Percentiles rank a stretch among this genome's conserved stretches.
These are phyloP conservation scores for Cabera pusaria DNA, from an alignment of 2,888 invertebrate genomes.

Conservation along the genomic window DNA sequence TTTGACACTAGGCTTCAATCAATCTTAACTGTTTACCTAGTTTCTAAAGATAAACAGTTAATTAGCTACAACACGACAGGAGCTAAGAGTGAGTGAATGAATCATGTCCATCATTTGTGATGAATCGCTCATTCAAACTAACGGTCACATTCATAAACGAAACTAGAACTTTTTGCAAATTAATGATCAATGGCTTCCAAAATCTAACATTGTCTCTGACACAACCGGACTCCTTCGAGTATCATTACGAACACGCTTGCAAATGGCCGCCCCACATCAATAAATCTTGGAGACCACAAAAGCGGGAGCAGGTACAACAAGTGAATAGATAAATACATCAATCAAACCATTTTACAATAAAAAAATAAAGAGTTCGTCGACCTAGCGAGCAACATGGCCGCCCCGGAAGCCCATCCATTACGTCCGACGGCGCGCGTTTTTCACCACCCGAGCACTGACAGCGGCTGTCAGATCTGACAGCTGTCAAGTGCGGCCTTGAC, in stretches of 20 bases:
- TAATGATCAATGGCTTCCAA: conserved; percentile 3
- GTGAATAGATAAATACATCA: conserved; percentile 28
- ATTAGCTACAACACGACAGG: conserved; percentile 5
- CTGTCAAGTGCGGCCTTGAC: conserved; percentile 42
- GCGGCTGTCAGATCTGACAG: conserved; percentile 38
- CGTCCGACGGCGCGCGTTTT: conserved; percentile 70
- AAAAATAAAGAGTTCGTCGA: conserved; percentile 48
- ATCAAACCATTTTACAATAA: conserved; percentile 30
- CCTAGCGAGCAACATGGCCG: conserved; percentile 55
- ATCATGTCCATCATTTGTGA: conserved; percentile 4
- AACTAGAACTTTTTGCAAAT: conserved; percentile 15
- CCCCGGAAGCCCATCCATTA: conserved; percentile 73
- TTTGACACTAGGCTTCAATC: no score
- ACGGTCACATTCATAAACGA: conserved; percentile 7
- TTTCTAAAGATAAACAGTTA: no score
- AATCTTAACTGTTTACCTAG: no score
- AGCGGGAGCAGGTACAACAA: conserved; percentile 27
- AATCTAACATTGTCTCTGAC: conserved; percentile 14
- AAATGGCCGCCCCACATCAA: conserved; percentile 19
- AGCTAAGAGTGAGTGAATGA: conserved; percentile 5
- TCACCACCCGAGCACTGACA: conserved; percentile 40
- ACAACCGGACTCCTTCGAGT: conserved; percentile 9
- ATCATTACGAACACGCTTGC: conserved; percentile 14
- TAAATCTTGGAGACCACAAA: conserved; percentile 21
- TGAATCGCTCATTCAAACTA: conserved; percentile 7